A percentile compares a stretch with the other conserved stretches of the same genome.
These are phyloP conservation scores for Lasiurus borealis DNA, from an alignment of 2,113 vertebrate genomes.

Conservation along the genomic window DNA sequence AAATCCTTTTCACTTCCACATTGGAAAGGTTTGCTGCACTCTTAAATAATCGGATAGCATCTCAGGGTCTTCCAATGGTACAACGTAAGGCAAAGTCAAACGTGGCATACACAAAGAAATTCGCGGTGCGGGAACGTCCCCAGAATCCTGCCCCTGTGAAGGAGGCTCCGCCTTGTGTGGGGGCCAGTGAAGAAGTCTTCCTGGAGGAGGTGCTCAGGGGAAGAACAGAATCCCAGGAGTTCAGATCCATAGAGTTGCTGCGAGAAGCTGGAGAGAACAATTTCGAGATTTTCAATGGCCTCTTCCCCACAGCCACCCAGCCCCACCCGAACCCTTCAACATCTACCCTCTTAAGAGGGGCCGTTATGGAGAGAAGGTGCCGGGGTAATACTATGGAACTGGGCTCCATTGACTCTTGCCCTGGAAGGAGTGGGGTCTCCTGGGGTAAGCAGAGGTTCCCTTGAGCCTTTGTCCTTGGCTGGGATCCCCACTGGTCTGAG, in stretches of 20 bases:
- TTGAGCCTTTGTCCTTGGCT: slow-evolving; percentile 75
- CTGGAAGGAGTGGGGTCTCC: neutral
- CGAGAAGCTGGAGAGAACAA: slow-evolving; percentile 72
- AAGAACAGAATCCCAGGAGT: slow-evolving; percentile 60
- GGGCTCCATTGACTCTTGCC: neutral
- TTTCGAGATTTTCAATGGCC: slow-evolving; percentile 64
- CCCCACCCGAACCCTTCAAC: slow-evolving; percentile 41
- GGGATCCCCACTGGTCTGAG: slow-evolving; percentile 72
- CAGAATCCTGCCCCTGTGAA: neutral
- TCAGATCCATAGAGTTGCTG: slow-evolving; percentile 48
- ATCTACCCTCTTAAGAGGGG: neutral
- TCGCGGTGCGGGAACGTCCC: neutral
- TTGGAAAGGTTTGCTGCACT: neutral
- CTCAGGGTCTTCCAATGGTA: neutral
- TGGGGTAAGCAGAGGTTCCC: slow-evolving; percentile 45
- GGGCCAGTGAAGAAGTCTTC: slow-evolving; percentile 53
- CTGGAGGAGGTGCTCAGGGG: slow-evolving; percentile 53
- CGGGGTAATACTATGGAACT: neutral
- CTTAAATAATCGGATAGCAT: neutral
- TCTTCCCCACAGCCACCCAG: slow-evolving; percentile 50
- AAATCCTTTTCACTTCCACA: slow-evolving; percentile 13
- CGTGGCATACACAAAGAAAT: neutral
- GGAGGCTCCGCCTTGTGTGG: neutral
- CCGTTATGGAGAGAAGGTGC: neutral
- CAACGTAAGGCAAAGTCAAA: slow-evolving; percentile 34